Evolutionary conservation across 2,888 invertebrate genomes (phyloP), one percentile per base, ranked within the genome.

Genomic region (Xestobium rufovillosum): DNA sequence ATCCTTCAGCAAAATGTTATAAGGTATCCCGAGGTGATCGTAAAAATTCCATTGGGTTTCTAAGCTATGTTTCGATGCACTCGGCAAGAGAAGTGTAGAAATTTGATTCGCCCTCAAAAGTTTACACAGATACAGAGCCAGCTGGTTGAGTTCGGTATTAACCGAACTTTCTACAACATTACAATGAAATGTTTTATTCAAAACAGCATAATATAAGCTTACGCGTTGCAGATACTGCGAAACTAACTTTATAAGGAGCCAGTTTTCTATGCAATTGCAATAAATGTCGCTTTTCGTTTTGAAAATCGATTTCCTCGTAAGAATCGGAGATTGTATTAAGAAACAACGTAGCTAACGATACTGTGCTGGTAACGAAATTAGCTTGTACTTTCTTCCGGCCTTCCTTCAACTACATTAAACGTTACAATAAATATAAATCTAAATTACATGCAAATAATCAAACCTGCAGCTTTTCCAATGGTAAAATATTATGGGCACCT

Each of bases 171-270:
- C 44, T 47, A 33, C 10, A 43, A 44, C 30, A 37, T 16, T 33
- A 23, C 17, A 36, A 26, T 30, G 16, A 39, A 31, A 31, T 32
- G 13, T 15, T 36, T 33, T 10, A 14, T 27, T 16, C 14, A 16
- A 4, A 4, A 26, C 3, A 33, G 34, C 10, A 10, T 28, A 16
- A 27, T 39, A 13, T 19, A 13, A 38, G 2, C 51, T 44, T 51
- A 72, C 71, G 63, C 57, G 61, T 41, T 47, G 56, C 55, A 33
- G 71, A 56, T 31, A 76, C 59, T 12, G 73, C 72, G 59, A 86
- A 76, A 30, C 75, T 73, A 41, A 83, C 75, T 69, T 86, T 86
- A 55, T 78, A 86, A 0, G 88, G 88, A 9, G 84, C 75, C 39
- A 87, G 66, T 63, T 76, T 80, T 39, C 80, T 73, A 54, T 87